Base-by-base conservation (phyloP, 2,888 invertebrate genomes). In the Drosophila barbarae region DNA sequence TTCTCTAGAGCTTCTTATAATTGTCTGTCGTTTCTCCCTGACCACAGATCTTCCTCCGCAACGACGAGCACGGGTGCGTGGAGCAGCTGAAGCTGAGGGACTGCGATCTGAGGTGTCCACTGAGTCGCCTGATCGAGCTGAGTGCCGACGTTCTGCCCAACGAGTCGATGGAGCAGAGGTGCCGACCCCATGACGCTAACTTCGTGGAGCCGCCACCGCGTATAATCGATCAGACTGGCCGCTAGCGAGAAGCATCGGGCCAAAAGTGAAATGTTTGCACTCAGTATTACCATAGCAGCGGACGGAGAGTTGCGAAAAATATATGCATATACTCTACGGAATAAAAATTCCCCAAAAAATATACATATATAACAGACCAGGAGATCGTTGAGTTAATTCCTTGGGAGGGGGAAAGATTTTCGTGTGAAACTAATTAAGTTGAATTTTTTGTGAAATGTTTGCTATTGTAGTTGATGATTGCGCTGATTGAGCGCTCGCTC, bases 41-140 rank as follows among this genome's bases (percentile, higher is more conserved):
- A 50, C 68, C 59, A 0, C 21, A 89, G 88, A 85, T 89, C 47
- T 89, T 86, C 53, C 64, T 89, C 32, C 87, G 87, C 21, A 93
- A 93, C 72, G 90, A 91, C 7, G 91, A 92, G 1, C 75, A 81
- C 2, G 86, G 86, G 3, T 89, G 90, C 15, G 91, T 92, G 23
- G 87, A 90, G 65, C 90, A 90, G 64, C 77, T 94, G 55, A 90
- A 89, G 32, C 88, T 94, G 68, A 92, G 93, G 3, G 92, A 92
- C 34, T 94, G 94, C 87, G 89, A 90, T 2, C 86, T 87, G 13
- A 90, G 91, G 52, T 94, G 94, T 85, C 92, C 93, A 2, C 84
- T 94, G 28, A 88, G 90, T 1, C 90, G 91, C 66, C 90, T 94
- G 53, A 80, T 91, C 42, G 77, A 90, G 54, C 81, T 93, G 34